These are phyloP conservation scores for Solenodon paradoxus DNA, from an alignment of 2,113 vertebrate species.

Conservation along the genomic window DNA sequence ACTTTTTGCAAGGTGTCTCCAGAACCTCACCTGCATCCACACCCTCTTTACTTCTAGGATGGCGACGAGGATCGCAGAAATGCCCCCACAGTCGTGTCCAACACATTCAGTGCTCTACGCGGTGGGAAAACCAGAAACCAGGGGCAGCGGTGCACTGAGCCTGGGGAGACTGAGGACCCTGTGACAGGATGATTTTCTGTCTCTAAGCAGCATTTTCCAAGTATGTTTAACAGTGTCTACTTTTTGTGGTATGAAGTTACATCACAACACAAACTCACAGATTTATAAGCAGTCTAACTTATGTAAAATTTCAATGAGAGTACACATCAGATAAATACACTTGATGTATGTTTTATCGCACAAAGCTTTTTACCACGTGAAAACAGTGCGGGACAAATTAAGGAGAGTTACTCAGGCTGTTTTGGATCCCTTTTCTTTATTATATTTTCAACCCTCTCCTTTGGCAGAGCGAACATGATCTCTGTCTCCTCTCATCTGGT, in stretches of 20 bases:
- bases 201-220: background rate
- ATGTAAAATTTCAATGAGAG: background rate
- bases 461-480: background rate
- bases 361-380: too few relatives aligned
- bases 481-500: background rate
- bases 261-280: background rate
- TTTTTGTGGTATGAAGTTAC: background rate
- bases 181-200: background rate
- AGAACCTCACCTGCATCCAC: background rate
- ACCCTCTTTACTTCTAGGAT: background rate
- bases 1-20: background rate
- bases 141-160: too few relatives aligned
- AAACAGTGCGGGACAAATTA: too few relatives aligned
- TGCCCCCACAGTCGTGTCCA: rapidly evolving
- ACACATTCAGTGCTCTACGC: too few relatives aligned
- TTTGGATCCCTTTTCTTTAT: background rate
- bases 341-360: too few relatives aligned
- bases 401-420: background rate
- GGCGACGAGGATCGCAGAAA: rapidly evolving
- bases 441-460: background rate
- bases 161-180: rapidly evolving
- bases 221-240: background rate
- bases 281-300: background rate
- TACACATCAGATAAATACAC: background rate
- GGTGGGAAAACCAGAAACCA: too few relatives aligned